Evolutionary conservation across 2,888 invertebrate genomes (phyloP).

Genomic region (Dilophus febrilis): DNA sequence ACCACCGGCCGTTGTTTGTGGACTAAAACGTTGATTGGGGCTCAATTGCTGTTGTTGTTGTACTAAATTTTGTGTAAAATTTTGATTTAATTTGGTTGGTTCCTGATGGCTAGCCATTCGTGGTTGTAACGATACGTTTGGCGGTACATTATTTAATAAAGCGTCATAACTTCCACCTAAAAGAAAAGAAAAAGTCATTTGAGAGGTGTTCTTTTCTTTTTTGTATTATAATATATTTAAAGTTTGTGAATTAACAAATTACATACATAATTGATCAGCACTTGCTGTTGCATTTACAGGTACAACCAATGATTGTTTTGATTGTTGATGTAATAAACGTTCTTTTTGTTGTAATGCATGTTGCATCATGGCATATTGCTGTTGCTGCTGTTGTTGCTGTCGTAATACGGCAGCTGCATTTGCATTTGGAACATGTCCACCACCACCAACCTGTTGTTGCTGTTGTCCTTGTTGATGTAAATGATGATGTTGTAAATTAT

Average conservation of each 20-base stretch:
- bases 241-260: constrained; percentile 35
- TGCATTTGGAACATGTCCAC: neutral
- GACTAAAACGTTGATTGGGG: constrained; percentile 25
- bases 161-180: constrained; percentile 34
- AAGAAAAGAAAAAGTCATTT: too few species aligned
- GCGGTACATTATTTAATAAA: constrained; percentile 62
- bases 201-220: too few species aligned
- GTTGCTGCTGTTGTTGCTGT: constrained; percentile 2
- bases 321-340: constrained; percentile 59
- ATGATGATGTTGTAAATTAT: too few species aligned
- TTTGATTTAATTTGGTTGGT: constrained; percentile 45
- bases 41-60: constrained; percentile 30
- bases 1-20: constrained; percentile 26
- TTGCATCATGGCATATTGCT: constrained; percentile 23
- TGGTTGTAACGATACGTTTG: constrained; percentile 68
- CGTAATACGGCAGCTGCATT: neutral
- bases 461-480: neutral
- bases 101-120: constrained; percentile 41
- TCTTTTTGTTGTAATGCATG: constrained; percentile 46
- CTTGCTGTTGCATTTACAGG: constrained; percentile 56
- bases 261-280: constrained; percentile 22
- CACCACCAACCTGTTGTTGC: neutral
- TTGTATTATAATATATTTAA: too few species aligned
- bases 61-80: constrained; percentile 33
- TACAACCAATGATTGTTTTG: constrained; percentile 64